These are phyloP conservation scores for Mallateleia sp. DNA, from an alignment of 2,888 invertebrate genomes.

Conservation along the genomic window DNA sequence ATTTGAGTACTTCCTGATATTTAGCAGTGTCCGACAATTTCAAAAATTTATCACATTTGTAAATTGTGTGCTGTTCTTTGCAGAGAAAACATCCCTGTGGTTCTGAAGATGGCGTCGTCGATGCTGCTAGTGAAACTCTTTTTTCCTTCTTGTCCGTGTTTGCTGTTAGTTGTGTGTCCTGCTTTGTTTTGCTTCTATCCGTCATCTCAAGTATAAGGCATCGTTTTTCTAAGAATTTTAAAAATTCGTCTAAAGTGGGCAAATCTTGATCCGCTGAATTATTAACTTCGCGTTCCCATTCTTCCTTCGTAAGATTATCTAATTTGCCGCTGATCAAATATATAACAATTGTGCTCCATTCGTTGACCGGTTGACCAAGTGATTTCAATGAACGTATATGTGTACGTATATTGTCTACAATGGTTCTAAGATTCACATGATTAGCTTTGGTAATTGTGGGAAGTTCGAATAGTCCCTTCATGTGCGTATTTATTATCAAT, in stretches of 20 bases:
- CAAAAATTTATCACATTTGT: no score
- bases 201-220: constrained; percentile 18
- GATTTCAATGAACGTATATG: no score
- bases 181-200: constrained; percentile 6
- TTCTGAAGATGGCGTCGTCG: no score
- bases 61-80: no score
- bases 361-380: neutral
- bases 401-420: no score
- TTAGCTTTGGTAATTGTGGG: neutral
- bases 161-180: no score
- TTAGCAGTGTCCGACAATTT: no score
- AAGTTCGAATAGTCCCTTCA: neutral
- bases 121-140: no score
- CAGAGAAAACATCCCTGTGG: no score
- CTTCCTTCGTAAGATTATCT: neutral
- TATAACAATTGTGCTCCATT: neutral
- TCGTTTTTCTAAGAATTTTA: constrained; percentile 31
- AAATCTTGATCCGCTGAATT: neutral
- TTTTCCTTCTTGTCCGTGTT: no score
- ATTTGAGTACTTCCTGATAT: no score
- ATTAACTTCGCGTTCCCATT: neutral
- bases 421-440: no score
- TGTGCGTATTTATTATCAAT: neutral
- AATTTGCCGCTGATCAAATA: neutral
- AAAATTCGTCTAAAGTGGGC: neutral